Evolutionary conservation across 1,140 invertebrate genomes (phyloP).

Genomic region (Oryctes rhinoceros): DNA sequence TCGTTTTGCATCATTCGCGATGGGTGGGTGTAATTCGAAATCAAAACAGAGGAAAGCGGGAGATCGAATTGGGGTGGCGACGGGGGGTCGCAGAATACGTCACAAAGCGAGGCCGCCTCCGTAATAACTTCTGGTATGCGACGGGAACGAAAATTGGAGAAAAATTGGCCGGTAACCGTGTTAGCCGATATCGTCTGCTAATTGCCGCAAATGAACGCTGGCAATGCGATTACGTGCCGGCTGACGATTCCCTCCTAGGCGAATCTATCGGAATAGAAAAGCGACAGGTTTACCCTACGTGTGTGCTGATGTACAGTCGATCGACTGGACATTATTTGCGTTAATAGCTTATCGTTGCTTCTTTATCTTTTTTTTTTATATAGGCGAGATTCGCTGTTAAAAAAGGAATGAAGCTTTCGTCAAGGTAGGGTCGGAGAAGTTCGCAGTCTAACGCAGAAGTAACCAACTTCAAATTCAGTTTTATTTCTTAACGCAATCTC

Average conservation of each 20-base stretch:
- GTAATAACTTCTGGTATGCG: not conserved
- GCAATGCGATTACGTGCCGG: constrained; percentile 20
- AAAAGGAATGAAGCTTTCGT: too few relatives aligned
- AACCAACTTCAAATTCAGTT: too few relatives aligned
- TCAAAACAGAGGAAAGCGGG: not conserved
- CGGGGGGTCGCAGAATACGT: not conserved
- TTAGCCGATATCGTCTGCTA: constrained; percentile 32
- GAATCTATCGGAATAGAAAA: too few relatives aligned
- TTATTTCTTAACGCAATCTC: too few relatives aligned
- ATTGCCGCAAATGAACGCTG: constrained; percentile 38
- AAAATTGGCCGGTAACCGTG: constrained; percentile 38
- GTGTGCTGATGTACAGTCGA: too few relatives aligned
- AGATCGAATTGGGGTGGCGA: not conserved
- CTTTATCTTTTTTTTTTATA: too few relatives aligned
- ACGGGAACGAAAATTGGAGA: constrained; percentile 32
- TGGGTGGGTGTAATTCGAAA: not conserved
- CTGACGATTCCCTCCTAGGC: not conserved
- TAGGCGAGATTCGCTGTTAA: too few relatives aligned
- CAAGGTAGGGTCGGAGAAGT: too few relatives aligned
- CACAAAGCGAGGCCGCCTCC: constrained; percentile 5
- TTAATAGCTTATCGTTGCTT: too few relatives aligned
- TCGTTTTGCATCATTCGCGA: not conserved
- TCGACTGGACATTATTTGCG: too few relatives aligned
- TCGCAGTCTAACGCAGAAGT: too few relatives aligned
- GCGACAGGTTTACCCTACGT: too few relatives aligned